Conservation (phyloP, 2,113 vertebrate species). For the Salvator merianae region DNA sequence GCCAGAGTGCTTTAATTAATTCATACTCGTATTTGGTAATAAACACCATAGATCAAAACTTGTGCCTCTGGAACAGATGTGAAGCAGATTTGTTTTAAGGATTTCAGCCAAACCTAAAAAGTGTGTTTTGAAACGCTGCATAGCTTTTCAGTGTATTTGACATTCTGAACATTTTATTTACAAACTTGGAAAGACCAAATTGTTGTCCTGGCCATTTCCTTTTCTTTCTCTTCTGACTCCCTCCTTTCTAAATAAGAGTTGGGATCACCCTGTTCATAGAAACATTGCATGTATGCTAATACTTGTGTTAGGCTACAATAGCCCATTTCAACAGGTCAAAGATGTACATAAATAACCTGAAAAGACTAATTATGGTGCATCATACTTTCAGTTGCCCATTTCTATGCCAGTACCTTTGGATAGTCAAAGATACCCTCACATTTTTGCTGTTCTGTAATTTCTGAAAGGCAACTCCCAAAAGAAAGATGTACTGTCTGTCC, state of each 20-base stretch:
- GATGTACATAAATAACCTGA: background rate
- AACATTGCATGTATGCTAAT: background rate
- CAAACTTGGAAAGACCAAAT: too few relatives aligned
- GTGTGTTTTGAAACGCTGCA: background rate
- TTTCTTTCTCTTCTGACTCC: too few relatives aligned
- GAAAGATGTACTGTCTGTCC: background rate
- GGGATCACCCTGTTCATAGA: background rate
- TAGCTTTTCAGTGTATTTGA: background rate
- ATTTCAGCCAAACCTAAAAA: background rate
- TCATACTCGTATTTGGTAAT: background rate
- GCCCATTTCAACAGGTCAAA: background rate
- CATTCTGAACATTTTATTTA: background rate
- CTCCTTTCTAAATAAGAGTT: slow-evolving; percentile 7
- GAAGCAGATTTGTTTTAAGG: background rate
- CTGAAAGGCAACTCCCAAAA: background rate
- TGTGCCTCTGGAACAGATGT: background rate
- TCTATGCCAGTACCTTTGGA: background rate
- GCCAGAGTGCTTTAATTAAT: background rate
- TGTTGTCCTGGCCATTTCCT: too few relatives aligned
- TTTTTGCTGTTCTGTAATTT: background rate
- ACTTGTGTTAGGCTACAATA: background rate
- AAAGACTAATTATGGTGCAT: background rate
- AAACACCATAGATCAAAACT: background rate
- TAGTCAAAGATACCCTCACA: background rate
- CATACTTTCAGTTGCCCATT: background rate